Evolutionary conservation across 2,888 invertebrate genomes (phyloP).

Genomic region (Lomographa bimaculata): DNA sequence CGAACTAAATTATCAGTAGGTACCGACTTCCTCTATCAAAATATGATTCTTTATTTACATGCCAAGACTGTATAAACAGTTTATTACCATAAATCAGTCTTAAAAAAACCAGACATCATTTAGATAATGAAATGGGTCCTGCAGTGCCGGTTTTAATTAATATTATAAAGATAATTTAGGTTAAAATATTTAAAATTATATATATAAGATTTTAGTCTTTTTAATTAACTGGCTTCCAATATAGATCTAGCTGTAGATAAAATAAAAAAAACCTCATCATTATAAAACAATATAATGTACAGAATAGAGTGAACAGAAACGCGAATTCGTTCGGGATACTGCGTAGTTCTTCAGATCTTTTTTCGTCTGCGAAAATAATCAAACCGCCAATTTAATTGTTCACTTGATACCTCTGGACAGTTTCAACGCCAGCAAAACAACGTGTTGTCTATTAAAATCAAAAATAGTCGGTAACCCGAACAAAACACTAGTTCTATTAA

Average conservation of each 20-base stretch:
- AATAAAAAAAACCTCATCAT: no score
- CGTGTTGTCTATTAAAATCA: slow-evolving; percentile 39
- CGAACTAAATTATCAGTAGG: slow-evolving; percentile 4
- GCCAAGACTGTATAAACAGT: slow-evolving; percentile 8
- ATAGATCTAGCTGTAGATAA: no score
- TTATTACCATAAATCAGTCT: slow-evolving; percentile 11
- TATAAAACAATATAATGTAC: no score
- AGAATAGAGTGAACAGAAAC: no score
- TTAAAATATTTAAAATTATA: no score
- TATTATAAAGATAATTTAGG: no score
- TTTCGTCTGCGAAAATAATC: slow-evolving; percentile 65
- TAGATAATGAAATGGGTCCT: no score
- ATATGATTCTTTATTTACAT: slow-evolving; percentile 5
- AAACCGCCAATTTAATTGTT: slow-evolving; percentile 62
- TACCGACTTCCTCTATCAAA: not conserved
- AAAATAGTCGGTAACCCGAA: slow-evolving; percentile 49
- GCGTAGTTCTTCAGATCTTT: slow-evolving; percentile 53
- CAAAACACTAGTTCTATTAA: slow-evolving; percentile 23
- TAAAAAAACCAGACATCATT: slow-evolving; percentile 14
- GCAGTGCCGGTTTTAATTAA: no score
- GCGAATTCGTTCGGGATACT: slow-evolving; percentile 24
- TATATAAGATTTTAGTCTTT: no score
- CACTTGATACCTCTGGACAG: slow-evolving; percentile 57
- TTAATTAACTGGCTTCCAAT: no score
- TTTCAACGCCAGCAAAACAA: slow-evolving; percentile 45